Base-by-base conservation (phyloP, 2,113 vertebrate genomes). In the Monarcha castaneiventris region DNA sequence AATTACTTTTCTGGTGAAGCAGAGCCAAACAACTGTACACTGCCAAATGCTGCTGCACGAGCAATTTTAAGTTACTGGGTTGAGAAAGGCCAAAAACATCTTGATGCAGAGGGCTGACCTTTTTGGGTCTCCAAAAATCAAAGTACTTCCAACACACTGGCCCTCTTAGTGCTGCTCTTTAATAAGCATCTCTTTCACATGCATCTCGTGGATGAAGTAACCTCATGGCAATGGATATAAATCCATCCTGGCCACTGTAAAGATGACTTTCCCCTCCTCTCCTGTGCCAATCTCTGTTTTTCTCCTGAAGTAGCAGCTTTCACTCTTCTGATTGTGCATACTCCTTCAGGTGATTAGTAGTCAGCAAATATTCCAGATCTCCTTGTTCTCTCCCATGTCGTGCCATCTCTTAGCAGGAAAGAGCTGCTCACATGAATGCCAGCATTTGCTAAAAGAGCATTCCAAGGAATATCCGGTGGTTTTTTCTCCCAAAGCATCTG, bases 1-100 rank as follows among this genome's bases (percentile, higher is more conserved):
- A 91, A 69, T 96, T 48, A 80, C 72, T 91, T 79, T 89, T 87
- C 62, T 79, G 67, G 43, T 62, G 84, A 87, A 73, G 62, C 59
- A 33, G 35, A 90, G 75, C 58, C 89, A 85, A 80, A 62, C 3
- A 6, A 26, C 10, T 71, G 51, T 20, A 18, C 16, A 5, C 46
- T 84, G 87, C 81, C 85, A 93, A 95, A 49, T 63, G 51, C 63
- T 6, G 19, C 75, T 48, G 66, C 59, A 37, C 13, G 35, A 69
- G 67, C 6, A 3, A 87, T 73, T 69, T 59, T 21, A 44, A 52
- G 37, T 84, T 32, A 43, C 49, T 51, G 82, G 37, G 29, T 2
- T 83, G 33, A 83, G 89, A 93, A 90, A 84, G 39, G 58, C 54
- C 46, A 62, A 64, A 91, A 35, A 25, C 58, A 46, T 58, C 51